Evolutionary conservation across 2,797 vertebrate species (phyloP).

Genomic region (Potorous gilbertii): DNA sequence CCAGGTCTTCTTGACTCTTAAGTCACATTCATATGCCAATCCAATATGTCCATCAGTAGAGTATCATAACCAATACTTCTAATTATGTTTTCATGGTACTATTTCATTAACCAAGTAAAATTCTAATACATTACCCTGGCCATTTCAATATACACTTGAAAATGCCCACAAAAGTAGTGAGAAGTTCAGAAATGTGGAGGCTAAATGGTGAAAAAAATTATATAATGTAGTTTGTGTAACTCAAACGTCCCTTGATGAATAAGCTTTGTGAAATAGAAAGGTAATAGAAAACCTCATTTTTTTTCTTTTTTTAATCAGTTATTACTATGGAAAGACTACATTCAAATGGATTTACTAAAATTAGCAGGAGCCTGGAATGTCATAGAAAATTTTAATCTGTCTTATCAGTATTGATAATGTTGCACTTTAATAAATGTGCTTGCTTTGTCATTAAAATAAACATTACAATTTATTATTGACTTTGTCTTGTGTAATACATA

Average conservation of each 20-base stretch:
- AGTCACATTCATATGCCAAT: not conserved
- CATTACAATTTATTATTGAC: not conserved
- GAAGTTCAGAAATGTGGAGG: slow-evolving; percentile 51
- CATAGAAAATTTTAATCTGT: not conserved
- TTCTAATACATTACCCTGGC: slow-evolving; percentile 37
- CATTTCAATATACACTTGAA: slow-evolving; percentile 55
- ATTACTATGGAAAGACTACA: not conserved
- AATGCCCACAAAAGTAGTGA: slow-evolving; percentile 51
- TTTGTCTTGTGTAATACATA: not conserved
- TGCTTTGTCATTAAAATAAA: not conserved
- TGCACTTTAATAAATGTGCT: not conserved
- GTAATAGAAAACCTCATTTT: slow-evolving; percentile 22
- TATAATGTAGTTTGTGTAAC: slow-evolving; percentile 35
- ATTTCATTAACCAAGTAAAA: slow-evolving; percentile 32
- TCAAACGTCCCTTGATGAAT: slow-evolving; percentile 25
- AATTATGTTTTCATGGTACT: slow-evolving; percentile 18
- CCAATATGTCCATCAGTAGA: not conserved
- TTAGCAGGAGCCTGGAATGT: slow-evolving; percentile 14
- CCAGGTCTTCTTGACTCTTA: not conserved
- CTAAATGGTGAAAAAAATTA: slow-evolving; percentile 19
- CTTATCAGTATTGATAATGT: not conserved
- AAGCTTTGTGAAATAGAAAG: slow-evolving; percentile 61
- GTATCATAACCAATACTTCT: not conserved
- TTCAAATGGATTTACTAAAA: not conserved
- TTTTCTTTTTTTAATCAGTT: not conserved